Evolutionary conservation across 2,888 invertebrate species (phyloP).

Genomic region (Synanthedon formicaeformis): DNA sequence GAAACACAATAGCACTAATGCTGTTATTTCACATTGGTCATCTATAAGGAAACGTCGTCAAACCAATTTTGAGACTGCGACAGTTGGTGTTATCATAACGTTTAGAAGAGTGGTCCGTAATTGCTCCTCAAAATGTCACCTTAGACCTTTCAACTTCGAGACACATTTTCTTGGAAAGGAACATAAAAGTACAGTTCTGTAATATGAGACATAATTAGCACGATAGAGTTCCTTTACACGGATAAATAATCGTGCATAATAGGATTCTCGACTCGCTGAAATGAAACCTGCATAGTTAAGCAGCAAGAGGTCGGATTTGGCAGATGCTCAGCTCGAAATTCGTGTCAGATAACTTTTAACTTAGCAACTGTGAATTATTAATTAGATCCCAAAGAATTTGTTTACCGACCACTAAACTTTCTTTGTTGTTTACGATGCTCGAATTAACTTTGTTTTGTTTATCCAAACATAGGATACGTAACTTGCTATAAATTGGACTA

Average conservation of each 20-base stretch:
- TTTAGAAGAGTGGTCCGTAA: no score
- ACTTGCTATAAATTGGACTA: no score
- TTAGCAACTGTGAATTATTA: conserved; percentile 18
- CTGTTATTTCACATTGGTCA: no score
- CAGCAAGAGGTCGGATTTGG: conserved; percentile 17
- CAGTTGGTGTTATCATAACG: no score
- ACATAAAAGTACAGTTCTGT: no score
- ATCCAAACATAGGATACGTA: no score
- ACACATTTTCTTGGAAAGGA: no score
- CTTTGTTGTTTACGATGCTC: neutral
- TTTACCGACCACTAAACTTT: neutral
- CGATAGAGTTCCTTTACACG: neutral
- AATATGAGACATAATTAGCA: neutral
- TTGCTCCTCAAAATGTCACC: no score
- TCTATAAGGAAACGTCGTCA: no score
- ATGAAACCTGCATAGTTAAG: conserved; percentile 1
- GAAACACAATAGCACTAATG: no score
- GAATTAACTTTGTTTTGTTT: neutral
- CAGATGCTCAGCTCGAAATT: neutral
- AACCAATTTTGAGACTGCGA: no score
- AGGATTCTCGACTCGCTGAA: neutral
- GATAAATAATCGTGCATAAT: neutral
- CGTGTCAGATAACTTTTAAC: conserved; percentile 7
- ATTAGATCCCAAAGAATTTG: neutral
- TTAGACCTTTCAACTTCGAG: no score